These are phyloP conservation scores for Glossophaga mutica DNA, from an alignment of 2,797 vertebrate genomes.

Conservation along the genomic window DNA sequence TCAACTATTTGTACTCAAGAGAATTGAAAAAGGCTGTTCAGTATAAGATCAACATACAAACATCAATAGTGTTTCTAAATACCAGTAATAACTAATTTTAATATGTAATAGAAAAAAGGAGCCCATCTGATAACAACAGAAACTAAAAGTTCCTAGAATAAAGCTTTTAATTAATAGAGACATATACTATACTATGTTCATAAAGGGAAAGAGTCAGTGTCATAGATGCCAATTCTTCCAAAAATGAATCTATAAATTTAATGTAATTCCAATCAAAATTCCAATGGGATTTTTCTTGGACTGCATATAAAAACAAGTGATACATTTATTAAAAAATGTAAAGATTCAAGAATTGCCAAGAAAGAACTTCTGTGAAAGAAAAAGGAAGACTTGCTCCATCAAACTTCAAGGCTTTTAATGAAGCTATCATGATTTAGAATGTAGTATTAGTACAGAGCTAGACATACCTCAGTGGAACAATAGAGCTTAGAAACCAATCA, in stretches of 20 bases:
- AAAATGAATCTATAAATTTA: not conserved
- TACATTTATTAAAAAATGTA: not conserved
- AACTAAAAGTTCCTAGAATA: not conserved
- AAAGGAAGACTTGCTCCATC: not conserved
- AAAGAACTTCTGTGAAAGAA: not conserved
- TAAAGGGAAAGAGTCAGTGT: not conserved
- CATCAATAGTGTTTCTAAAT: not conserved
- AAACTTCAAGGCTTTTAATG: not conserved
- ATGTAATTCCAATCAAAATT: not conserved
- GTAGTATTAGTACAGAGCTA: not conserved
- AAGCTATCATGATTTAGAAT: not conserved
- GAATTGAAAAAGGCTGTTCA: not conserved
- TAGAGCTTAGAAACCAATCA: not conserved
- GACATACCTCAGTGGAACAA: not conserved
- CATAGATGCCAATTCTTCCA: not conserved
- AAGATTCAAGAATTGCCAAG: not conserved
- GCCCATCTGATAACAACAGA: not conserved
- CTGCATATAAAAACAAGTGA: not conserved
- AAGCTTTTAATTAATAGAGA: not conserved
- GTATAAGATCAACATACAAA: not conserved
- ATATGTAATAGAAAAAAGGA: not conserved
- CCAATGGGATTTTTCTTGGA: not conserved
- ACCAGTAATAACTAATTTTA: not conserved
- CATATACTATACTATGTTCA: not conserved
- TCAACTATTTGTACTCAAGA: not conserved